These are phyloP conservation scores for Dolichoris vasculosae DNA, from an alignment of 1,140 invertebrate species.

Conservation along the genomic window DNA sequence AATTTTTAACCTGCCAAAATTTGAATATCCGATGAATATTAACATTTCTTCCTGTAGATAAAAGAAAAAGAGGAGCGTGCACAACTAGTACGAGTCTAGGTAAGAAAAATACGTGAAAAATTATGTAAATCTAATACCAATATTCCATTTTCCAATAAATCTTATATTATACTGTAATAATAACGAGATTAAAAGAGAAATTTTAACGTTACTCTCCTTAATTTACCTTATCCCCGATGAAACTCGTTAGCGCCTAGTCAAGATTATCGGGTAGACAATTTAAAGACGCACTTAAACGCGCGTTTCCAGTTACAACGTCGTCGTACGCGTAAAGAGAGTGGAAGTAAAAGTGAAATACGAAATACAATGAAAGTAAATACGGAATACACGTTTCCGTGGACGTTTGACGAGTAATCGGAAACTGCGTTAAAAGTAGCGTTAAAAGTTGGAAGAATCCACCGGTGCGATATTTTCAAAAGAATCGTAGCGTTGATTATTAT, in stretches of 20 bases:
- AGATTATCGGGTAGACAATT: no score
- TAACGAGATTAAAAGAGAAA: background rate
- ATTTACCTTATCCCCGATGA: no score
- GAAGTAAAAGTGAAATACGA: no score
- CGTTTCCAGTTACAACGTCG: no score
- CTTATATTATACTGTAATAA: conserved; percentile 31
- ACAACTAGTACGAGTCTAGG: background rate
- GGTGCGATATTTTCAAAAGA: background rate
- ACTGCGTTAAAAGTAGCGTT: background rate
- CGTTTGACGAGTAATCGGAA: no score
- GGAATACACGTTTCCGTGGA: no score
- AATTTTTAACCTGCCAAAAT: background rate
- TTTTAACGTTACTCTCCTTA: background rate
- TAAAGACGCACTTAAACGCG: no score
- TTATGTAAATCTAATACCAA: conserved; percentile 40
- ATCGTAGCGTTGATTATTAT: background rate
- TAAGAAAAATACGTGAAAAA: background rate
- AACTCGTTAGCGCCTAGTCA: no score
- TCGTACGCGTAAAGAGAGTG: no score
- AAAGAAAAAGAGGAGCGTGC: background rate
- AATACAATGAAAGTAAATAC: no score
- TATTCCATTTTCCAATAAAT: conserved; percentile 47
- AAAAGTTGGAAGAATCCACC: background rate
- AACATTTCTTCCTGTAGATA: conserved; percentile 21
- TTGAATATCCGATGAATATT: background rate